Evolutionary conservation across 2,888 invertebrate genomes (phyloP).

Genomic region (Melangyna quadrimaculata): DNA sequence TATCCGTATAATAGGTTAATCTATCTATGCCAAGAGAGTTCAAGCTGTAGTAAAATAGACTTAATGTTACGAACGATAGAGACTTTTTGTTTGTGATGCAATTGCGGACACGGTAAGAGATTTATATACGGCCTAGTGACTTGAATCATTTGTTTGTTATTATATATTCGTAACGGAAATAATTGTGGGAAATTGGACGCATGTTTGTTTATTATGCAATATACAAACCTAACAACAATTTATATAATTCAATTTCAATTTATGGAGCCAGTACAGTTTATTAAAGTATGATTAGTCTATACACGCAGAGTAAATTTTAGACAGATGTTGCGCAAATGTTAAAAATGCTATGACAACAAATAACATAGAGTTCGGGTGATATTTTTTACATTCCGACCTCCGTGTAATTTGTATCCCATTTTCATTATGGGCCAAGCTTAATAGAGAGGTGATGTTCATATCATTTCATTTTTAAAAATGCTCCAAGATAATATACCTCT

Average conservation of each 20-base stretch:
- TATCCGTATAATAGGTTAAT: not conserved
- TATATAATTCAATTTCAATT: not conserved
- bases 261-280: not conserved
- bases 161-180: not conserved
- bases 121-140: constrained; percentile 22
- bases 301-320: not conserved
- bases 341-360: too few species aligned
- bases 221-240: not conserved
- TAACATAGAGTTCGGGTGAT: too few species aligned
- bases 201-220: constrained; percentile 17
- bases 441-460: too few species aligned
- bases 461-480: too few species aligned
- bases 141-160: not conserved
- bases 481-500: too few species aligned
- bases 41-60: not conserved
- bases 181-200: constrained; percentile 16
- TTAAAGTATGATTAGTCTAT: not conserved
- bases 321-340: too few species aligned
- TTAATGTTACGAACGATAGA: not conserved
- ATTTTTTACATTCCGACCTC: too few species aligned
- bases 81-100: constrained; percentile 23
- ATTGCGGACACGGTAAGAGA: not conserved
- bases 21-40: not conserved
- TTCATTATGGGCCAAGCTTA: too few species aligned
- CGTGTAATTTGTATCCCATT: too few species aligned